Percentiles rank a stretch among this genome's conserved stretches.
phyloP scores from a whole-genome alignment of 2,797 vertebrate genomes.

The Pempheris klunzingeri region DNA sequence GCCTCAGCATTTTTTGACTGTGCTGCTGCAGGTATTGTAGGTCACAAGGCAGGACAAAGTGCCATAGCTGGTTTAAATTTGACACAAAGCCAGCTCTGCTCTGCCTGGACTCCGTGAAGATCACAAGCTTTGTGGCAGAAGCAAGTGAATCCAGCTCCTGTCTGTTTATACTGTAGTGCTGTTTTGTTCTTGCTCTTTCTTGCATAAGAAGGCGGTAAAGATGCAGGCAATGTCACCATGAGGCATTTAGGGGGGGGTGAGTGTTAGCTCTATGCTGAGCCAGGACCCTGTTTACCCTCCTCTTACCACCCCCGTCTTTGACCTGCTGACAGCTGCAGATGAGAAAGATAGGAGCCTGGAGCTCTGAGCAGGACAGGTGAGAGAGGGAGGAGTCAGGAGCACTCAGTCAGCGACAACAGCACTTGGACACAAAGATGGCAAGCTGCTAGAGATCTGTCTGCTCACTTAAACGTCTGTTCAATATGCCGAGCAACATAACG shows the following conservation, averaged over 20 bases:
- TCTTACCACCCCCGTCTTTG: conserved; percentile 68
- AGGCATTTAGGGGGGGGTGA: conserved; percentile 30
- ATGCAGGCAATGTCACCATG: conserved; percentile 58
- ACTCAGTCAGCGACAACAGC: conserved; percentile 71
- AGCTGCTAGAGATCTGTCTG: conserved; percentile 51
- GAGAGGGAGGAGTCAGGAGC: conserved; percentile 75
- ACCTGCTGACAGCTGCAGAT: conserved; percentile 88
- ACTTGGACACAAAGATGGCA: conserved; percentile 66
- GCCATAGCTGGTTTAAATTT: conserved; percentile 42
- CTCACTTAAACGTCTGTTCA: conserved; percentile 37
- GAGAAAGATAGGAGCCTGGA: conserved; percentile 82
- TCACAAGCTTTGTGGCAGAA: conserved; percentile 20
- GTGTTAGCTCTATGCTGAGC: conserved; percentile 76
- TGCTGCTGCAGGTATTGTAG: conserved; percentile 50
- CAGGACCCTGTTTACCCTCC: conserved; percentile 76
- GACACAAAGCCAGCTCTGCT: conserved; percentile 34
- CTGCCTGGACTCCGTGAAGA: conserved; percentile 25
- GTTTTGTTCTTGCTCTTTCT: conserved; percentile 22
- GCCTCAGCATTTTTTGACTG: conserved; percentile 58
- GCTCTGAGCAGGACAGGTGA: conserved; percentile 81
- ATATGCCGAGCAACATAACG: background rate
- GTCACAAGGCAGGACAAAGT: conserved; percentile 44
- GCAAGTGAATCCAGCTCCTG: conserved; percentile 34
- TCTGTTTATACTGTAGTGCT: conserved; percentile 11
- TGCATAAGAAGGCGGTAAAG: conserved; percentile 27